Evolutionary conservation across 2,888 invertebrate species (phyloP).

Genomic region (Drosophila anceps): DNA sequence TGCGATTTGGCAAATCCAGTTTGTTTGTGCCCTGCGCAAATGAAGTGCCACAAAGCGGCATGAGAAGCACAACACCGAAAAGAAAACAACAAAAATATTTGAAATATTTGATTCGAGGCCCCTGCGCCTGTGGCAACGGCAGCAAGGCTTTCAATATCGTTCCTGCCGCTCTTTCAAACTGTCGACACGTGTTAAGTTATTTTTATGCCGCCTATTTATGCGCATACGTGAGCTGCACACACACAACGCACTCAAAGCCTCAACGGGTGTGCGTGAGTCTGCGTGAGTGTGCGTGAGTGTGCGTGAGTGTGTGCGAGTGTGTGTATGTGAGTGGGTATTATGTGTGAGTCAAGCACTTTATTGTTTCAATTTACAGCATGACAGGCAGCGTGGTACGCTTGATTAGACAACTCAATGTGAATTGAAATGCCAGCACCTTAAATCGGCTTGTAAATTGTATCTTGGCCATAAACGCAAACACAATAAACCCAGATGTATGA

Average conservation of each 20-base stretch:
- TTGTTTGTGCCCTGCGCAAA: constrained; percentile 73
- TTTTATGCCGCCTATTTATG: constrained; percentile 81
- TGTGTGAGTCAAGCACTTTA: constrained; percentile 73
- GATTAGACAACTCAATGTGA: constrained; percentile 81
- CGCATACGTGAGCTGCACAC: constrained; percentile 71
- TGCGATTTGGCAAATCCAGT: constrained; percentile 76
- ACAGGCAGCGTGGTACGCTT: constrained; percentile 68
- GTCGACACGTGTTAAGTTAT: constrained; percentile 83
- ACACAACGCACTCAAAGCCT: constrained; percentile 32
- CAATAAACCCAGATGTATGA: constrained; percentile 22
- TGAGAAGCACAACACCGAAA: constrained; percentile 27
- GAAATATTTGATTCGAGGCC: constrained; percentile 68
- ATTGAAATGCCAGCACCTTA: constrained; percentile 79
- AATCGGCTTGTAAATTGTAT: constrained; percentile 67
- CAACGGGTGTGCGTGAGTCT: constrained; percentile 8
- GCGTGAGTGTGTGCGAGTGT: constrained; percentile 24
- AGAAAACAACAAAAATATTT: constrained; percentile 61
- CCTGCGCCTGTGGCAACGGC: constrained; percentile 39
- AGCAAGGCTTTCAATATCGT: constrained; percentile 48
- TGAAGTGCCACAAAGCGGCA: constrained; percentile 60
- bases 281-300: constrained; percentile 22
- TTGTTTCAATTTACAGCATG: constrained; percentile 79
- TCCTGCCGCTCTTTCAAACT: constrained; percentile 67
- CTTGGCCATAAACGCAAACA: constrained; percentile 41
- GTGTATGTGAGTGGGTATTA: constrained; percentile 26